A percentile compares a stretch with the other conserved stretches of the same genome.
These are phyloP conservation scores for Lepidocyrtinus sp. DNA, from an alignment of 2,888 invertebrate genomes.

Conservation along the genomic window DNA sequence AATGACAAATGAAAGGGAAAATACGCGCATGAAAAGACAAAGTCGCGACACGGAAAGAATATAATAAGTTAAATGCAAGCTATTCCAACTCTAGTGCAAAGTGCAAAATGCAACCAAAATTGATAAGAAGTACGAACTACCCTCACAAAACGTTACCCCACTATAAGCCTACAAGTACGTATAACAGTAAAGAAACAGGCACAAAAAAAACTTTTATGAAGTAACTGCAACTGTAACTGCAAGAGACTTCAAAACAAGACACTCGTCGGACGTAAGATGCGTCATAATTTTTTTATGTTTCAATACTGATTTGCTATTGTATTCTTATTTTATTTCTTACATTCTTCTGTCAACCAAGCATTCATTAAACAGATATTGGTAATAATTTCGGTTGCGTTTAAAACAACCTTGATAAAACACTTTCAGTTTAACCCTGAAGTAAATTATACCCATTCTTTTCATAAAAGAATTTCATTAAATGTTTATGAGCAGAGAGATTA, in stretches of 20 bases:
- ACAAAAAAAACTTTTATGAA: no score
- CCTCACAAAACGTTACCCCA: no score
- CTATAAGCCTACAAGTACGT: no score
- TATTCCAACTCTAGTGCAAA: no score
- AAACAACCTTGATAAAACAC: not conserved
- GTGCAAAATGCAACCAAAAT: no score
- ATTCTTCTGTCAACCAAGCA: not conserved
- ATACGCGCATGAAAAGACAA: not conserved
- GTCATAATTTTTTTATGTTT: no score
- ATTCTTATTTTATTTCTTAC: no score
- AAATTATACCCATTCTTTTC: not conserved
- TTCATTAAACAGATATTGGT: not conserved
- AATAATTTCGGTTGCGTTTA: not conserved
- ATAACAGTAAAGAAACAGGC: no score
- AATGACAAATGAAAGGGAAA: not conserved
- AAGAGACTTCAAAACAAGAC: not conserved
- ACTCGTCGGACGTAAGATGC: not conserved
- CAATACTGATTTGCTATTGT: no score
- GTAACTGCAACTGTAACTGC: no score
- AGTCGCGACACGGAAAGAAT: not conserved
- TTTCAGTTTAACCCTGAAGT: not conserved
- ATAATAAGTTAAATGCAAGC: no score
- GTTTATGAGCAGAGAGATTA: not conserved
- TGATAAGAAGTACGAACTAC: no score
- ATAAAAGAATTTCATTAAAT: not conserved